Base-by-base conservation (phyloP, 2,888 invertebrate genomes). In the Resseliella maxima region DNA sequence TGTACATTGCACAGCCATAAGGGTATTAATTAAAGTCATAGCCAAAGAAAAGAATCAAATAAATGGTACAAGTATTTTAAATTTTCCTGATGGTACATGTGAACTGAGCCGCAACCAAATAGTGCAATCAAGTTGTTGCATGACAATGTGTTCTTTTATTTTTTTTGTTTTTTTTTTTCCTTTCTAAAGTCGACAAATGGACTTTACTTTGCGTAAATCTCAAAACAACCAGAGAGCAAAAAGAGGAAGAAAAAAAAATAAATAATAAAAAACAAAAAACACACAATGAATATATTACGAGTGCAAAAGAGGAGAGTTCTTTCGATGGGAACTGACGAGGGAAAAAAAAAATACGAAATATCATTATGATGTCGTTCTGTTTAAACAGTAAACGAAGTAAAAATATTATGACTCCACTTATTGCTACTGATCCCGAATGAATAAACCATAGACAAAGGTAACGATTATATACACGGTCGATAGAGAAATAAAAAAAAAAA, bases 391-490 rank as follows among this genome's bases (percentile, higher is more conserved):
- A 72, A 72, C 72, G n/a, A n/a, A 72, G 72, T 18, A 31, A 3
- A 0, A 3, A n/a, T 24, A 72, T 72, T 72, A 31, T 72, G 27
- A 36, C 36, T 81, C 36, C 81, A 81, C 36, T 81, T 59, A 59
- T 81, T 81, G 36, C 35, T 36, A 36, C 81, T 81, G 81, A 81
- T 38, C 83, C 83, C 83, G 41, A 83, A 83, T 38, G 83, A 83
- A 83, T 38, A n/a, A 83, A 38, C 38, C 83, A 83, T 38, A 83
- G 21, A 21, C 24, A 38, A 38, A 36, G 83, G 38, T 38, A 83
- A 36, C 38, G 83, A 83, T 38, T 83, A 36, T 36, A 83, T 3
- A 83, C 21, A 50, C 21, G 18, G 18, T n/a, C 21, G 24, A 54
- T n/a, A n/a, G 27, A 36, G 36, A 8, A 35, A 83, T 8, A 83